Conservation (phyloP, 1,140 invertebrate species). For the Aplysia californica region DNA sequence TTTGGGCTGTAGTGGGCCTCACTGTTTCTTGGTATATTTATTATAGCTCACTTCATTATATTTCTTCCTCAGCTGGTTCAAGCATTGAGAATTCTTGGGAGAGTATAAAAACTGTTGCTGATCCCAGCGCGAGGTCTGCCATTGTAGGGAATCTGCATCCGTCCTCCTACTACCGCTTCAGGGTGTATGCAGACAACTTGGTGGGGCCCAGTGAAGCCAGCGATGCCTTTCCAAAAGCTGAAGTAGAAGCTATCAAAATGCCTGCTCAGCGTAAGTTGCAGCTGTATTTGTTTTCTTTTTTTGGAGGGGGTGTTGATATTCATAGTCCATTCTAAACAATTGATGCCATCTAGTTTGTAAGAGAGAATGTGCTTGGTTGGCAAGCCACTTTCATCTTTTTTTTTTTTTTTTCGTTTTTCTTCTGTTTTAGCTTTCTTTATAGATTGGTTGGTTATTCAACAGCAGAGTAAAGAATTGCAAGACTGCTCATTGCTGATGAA, state of each 20-base stretch:
- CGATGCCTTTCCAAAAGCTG: constrained; percentile 83
- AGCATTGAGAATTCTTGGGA: constrained; percentile 75
- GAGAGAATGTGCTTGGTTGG: no score
- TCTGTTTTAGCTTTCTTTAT: no score
- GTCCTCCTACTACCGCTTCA: constrained; percentile 94
- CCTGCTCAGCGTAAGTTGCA: constrained; percentile 88
- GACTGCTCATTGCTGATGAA: no score
- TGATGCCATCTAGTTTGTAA: no score
- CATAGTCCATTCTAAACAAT: no score
- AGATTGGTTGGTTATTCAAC: no score
- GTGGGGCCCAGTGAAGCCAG: constrained; percentile 92
- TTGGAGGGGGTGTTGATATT: neutral
- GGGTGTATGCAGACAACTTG: constrained; percentile 92
- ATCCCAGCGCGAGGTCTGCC: constrained; percentile 79
- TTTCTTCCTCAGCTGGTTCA: constrained; percentile 33
- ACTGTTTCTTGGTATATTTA: no score
- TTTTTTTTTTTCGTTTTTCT: no score
- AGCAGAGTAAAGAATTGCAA: no score
- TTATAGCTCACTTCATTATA: no score
- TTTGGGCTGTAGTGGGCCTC: no score
- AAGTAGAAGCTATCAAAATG: constrained; percentile 80
- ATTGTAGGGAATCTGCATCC: constrained; percentile 89
- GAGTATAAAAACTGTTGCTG: constrained; percentile 88
- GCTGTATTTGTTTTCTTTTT: constrained; percentile 5
- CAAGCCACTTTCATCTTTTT: no score